Conservation (phyloP, 2,113 vertebrate species). For the Grammomys surdaster region DNA sequence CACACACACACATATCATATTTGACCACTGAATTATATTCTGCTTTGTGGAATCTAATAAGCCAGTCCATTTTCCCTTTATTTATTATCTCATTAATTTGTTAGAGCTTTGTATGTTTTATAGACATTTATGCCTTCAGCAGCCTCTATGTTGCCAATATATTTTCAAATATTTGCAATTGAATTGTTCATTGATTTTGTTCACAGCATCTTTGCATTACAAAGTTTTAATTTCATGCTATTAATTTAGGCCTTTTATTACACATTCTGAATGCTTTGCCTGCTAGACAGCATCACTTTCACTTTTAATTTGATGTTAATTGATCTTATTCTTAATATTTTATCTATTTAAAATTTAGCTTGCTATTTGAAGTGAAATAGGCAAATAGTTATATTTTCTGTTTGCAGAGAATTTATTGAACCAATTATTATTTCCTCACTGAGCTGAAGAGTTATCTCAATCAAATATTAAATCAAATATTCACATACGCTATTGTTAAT, state of each 20-base stretch:
- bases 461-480: background rate
- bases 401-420: conserved; percentile 7
- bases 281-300: background rate
- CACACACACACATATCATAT: background rate
- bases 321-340: background rate
- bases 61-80: background rate
- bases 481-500: background rate
- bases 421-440: background rate
- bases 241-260: background rate
- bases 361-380: background rate
- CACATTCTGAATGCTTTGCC: background rate
- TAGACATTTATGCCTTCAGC: background rate
- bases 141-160: background rate
- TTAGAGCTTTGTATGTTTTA: background rate
- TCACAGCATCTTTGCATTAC: background rate
- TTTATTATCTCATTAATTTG: background rate
- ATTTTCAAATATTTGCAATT: background rate
- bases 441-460: conserved; percentile 17
- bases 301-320: background rate
- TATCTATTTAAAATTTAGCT: background rate
- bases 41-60: background rate
- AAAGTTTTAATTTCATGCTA: background rate
- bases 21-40: background rate
- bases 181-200: background rate
- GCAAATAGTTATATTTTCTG: conserved; percentile 27